Evolutionary conservation across 30 jellyfish, hydroid and myxozoan genomes (phyloP).

Genomic region (Morbakka virulenta): DNA sequence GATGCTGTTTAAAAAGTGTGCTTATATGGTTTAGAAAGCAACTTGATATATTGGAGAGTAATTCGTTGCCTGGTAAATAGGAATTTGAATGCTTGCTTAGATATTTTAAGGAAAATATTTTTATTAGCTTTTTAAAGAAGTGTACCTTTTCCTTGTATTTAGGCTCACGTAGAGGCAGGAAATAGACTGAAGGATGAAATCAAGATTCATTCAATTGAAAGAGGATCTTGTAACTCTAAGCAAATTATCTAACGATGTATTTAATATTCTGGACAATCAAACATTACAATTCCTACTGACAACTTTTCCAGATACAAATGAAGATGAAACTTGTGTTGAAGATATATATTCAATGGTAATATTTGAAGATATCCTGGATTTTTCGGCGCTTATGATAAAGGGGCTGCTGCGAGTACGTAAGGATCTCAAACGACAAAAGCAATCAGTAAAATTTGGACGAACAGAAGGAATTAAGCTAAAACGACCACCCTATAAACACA

Average conservation of each 20-base stretch:
- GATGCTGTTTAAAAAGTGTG: no score
- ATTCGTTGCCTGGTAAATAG: no score
- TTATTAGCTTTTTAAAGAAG: no score
- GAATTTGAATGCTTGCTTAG: no score
- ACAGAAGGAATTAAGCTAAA: not conserved
- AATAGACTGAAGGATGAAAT: not conserved
- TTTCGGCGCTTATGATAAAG: not conserved
- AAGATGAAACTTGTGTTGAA: not conserved
- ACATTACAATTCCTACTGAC: not conserved
- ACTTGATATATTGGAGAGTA: no score
- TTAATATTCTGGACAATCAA: not conserved
- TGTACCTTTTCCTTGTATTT: no score
- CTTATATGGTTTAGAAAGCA: no score
- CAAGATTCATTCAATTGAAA: not conserved
- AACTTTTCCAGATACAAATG: not conserved
- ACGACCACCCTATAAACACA: not conserved
- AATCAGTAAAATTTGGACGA: no score
- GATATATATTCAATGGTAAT: not conserved
- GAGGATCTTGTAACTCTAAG: not conserved
- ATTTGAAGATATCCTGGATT: not conserved
- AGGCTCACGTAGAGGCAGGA: no score
- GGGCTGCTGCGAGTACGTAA: not conserved
- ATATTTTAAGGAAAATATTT: no score
- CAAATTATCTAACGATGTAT: not conserved
- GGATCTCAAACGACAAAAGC: not conserved